phyloP scores from a whole-genome alignment of 2,797 vertebrate genomes.

The Sebastes matsubarae region DNA sequence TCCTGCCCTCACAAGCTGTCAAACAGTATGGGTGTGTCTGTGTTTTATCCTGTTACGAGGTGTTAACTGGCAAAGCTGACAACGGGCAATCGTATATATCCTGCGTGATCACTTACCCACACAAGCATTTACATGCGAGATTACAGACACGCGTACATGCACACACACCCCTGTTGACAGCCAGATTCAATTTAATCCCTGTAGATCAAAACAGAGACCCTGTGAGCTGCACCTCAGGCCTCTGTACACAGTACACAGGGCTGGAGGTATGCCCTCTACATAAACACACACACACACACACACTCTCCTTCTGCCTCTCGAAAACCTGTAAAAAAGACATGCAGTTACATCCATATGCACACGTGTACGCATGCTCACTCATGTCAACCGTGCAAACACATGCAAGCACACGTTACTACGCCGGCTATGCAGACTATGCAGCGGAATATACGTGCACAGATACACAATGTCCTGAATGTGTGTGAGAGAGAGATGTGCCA shows the following conservation, averaged over 20 bases:
- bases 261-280: neutral
- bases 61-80: constrained; percentile 19
- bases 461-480: constrained; percentile 43
- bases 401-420: neutral
- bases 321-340: neutral
- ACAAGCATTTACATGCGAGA: neutral
- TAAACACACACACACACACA: constrained; percentile 5
- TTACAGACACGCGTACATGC: neutral
- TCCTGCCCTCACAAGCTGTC: neutral
- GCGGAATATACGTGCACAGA: constrained; percentile 14
- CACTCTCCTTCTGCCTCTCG: neutral
- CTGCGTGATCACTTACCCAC: constrained; percentile 12
- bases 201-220: constrained; percentile 17
- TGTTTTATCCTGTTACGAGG: constrained; percentile 25
- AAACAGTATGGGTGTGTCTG: neutral
- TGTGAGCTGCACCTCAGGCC: neutral
- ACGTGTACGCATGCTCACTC: neutral
- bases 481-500: constrained; percentile 37
- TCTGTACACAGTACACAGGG: neutral
- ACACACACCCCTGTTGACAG: constrained; percentile 28
- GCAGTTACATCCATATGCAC: neutral
- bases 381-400: neutral
- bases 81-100: constrained; percentile 13
- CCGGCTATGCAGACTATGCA: constrained; percentile 18
- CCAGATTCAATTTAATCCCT: constrained; percentile 21